Evolutionary conservation across 2,113 vertebrate genomes (phyloP), one percentile per base, ranked within the genome.

Genomic region (Oophaga pumilio): DNA sequence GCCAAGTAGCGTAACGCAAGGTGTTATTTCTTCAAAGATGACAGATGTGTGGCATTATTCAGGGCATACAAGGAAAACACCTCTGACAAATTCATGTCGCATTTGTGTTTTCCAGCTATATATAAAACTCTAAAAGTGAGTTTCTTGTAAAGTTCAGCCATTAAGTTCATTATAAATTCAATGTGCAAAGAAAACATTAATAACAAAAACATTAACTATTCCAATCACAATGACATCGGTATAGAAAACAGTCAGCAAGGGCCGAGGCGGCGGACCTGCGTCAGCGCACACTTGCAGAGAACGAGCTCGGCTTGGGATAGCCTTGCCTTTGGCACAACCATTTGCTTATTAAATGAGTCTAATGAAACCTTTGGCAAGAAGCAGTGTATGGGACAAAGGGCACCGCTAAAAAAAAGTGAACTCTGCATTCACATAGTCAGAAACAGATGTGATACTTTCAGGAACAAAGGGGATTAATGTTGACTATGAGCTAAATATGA

Each of bases 331-430:
- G 88, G 92, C 91, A 92, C 87, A 90, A 89, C 89, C 89, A 90
- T 90, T 85, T 60, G 80, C 90, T 93, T 93, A 93, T 93, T 94
- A 89, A 93, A 92, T 93, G 91, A 93, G 91, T 92, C 92, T 91
- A 93, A 92, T 88, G 92, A 92, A 93, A 92, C 89, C 91, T 89
- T 90, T 88, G 89, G 92, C 89, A 89, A 89, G 90, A 91, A 87
- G 74, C 0, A 57, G 85, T 89, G 90, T 89, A 89, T 76, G 85
- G 93, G 92, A 92, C 93, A 94, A 93, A 93, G 93, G 90, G 89
- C 90, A 87, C 89, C 85, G 85, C 89, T 93, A 94, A 92, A 93
- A 93, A 92, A 92, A 93, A 93, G 92, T 93, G 92, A 93, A 93
- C 89, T 81, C 85, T 90, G 91, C 92, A 91, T 92, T 90, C 13